Conservation (phyloP, 2,888 invertebrate genomes). For the Pherbina coryleti region DNA sequence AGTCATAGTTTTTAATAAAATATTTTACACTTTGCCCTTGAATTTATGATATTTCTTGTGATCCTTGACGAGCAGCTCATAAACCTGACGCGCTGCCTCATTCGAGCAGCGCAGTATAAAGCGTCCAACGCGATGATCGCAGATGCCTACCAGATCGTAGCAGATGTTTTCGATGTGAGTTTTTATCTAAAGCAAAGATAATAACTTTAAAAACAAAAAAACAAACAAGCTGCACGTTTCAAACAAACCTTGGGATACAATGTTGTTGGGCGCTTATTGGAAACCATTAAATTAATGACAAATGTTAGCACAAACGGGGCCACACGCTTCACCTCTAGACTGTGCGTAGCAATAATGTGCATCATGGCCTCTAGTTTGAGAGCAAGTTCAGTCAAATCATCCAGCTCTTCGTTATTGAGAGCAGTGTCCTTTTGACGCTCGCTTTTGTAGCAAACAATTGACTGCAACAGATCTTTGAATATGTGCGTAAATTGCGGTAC, state of each 20-base stretch:
- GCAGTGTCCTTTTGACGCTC: slow-evolving; percentile 61
- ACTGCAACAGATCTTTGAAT: slow-evolving; percentile 64
- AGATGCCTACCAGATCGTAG: slow-evolving; percentile 63
- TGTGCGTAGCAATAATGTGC: slow-evolving; percentile 58
- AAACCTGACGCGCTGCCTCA: slow-evolving; percentile 66
- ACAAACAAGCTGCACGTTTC: background rate
- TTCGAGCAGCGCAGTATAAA: slow-evolving; percentile 67
- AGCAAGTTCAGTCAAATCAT: slow-evolving; percentile 61
- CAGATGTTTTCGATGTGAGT: slow-evolving; percentile 66
- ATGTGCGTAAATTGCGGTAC: slow-evolving; percentile 63
- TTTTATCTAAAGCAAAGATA: slow-evolving; percentile 60
- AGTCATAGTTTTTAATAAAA: too few relatives aligned
- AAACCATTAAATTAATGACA: slow-evolving; percentile 64
- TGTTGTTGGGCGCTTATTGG: slow-evolving; percentile 65
- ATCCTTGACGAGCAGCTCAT: slow-evolving; percentile 64
- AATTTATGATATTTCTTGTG: slow-evolving; percentile 68
- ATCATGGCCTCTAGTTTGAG: slow-evolving; percentile 63
- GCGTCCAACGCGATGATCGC: slow-evolving; percentile 66
- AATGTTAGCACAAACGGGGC: slow-evolving; percentile 66
- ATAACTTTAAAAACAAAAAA: slow-evolving; percentile 8
- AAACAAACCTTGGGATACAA: slow-evolving; percentile 64
- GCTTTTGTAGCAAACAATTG: slow-evolving; percentile 65
- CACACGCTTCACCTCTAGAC: slow-evolving; percentile 63
- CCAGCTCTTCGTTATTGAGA: slow-evolving; percentile 58
- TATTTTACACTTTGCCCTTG: slow-evolving; percentile 66